A percentile compares a stretch with the other conserved stretches of the same genome.
Evolutionary conservation across 2,113 vertebrate species (phyloP).

Genomic region (Conger conger): DNA sequence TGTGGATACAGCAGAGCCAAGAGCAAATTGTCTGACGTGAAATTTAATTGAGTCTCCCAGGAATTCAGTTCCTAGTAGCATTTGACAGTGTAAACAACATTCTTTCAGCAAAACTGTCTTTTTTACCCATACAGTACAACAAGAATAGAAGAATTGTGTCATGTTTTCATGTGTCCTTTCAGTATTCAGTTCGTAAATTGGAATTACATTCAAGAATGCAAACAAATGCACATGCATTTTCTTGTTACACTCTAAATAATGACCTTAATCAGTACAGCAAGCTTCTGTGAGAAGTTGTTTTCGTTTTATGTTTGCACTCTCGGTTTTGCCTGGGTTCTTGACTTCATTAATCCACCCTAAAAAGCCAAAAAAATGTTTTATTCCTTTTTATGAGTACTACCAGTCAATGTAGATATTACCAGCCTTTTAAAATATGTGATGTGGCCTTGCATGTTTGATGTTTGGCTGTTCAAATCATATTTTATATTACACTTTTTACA

Average conservation of each 20-base stretch:
- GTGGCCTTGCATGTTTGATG: no score
- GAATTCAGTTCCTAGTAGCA: conserved; percentile 17
- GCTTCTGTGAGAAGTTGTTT: no score
- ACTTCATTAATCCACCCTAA: no score
- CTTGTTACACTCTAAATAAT: background rate
- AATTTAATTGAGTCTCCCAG: conserved; percentile 45
- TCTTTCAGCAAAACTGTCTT: background rate
- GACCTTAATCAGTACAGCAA: no score
- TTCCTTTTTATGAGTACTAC: no score
- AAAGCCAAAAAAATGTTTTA: no score
- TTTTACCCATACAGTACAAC: background rate
- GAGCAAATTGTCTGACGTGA: conserved; percentile 33
- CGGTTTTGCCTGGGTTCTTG: no score
- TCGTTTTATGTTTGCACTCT: no score
- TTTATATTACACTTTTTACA: background rate
- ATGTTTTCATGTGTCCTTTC: background rate
- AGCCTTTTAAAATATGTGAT: no score
- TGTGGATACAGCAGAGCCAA: conserved; percentile 23
- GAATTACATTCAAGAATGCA: background rate
- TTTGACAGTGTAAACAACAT: conserved; percentile 16
- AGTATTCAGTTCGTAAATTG: background rate
- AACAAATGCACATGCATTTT: background rate
- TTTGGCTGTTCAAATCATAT: background rate
- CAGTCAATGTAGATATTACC: no score
- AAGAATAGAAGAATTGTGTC: background rate